Base-by-base conservation (phyloP, 2,113 vertebrate genomes). In the Fregetta grallaria region DNA sequence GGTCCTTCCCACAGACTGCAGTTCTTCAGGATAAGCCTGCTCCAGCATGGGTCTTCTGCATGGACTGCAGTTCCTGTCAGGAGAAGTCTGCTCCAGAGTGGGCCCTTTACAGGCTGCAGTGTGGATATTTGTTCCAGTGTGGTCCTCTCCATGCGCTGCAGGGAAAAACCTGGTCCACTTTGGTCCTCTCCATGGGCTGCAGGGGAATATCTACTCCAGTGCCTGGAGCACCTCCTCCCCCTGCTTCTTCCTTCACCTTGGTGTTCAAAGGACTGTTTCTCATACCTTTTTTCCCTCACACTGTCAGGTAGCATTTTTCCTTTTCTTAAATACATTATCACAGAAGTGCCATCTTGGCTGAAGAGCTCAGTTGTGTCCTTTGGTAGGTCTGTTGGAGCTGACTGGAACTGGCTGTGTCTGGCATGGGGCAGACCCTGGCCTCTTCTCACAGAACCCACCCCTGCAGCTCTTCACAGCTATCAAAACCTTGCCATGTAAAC, bases 1-100 rank as follows among this genome's bases (percentile, higher is more conserved):
- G 1, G 32, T 85, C 10, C 34, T 76, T 61, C 22, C 6, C 10
- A 61, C 4, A 29, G 40, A 15, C 23, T 55, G 11, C 10, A 36
- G 15, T 53, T 7, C 5, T 78, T 73, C 0, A 1, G 30, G 23
- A n/a, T 47, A 38, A 74, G 6, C 21, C 7, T 1, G 0, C 29
- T 88, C 25, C 13, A 45, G 9, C 11, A 21, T 20, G 6, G 2
- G 1, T 49, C n/a, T 27, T 55, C n/a, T 66, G 5, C 10, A 47
- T 8, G 18, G 19, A 26, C 22, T 66, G 7, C 40, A 52, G 21
- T 15, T 40, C 22, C 11, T 52, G 19, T 61, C n/a, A 56, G 25
- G 10, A 65, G 2, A 71, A 84, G 20, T 45, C 67, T 67, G 3
- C 6, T 38, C 34, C 14, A 49, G 12, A 78, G 16, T 21, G 22